Conservation (phyloP, 2,113 vertebrate species). For the Noturus placidus region DNA sequence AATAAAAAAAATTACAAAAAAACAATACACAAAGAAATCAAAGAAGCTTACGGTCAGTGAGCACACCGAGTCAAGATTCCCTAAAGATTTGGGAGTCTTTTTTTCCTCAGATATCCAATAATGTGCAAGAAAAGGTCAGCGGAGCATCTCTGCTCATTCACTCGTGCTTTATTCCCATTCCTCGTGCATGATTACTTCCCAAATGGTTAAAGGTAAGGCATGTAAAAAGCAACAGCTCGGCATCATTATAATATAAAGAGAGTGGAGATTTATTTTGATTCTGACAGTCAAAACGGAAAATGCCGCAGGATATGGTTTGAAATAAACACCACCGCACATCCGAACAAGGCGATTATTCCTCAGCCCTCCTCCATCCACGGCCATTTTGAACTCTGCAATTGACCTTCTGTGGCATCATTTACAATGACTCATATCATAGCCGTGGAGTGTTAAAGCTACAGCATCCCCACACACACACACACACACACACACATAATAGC, state of each 20-base stretch:
- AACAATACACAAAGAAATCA: constrained; percentile 39
- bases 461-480: constrained; percentile 53
- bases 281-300: constrained; percentile 70
- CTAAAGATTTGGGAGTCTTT: constrained; percentile 68
- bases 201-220: constrained; percentile 75
- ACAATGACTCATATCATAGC: constrained; percentile 76
- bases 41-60: constrained; percentile 71
- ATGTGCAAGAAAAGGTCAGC: constrained; percentile 78
- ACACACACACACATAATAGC: constrained; percentile 71
- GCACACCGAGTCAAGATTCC: constrained; percentile 65
- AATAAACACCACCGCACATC: constrained; percentile 63
- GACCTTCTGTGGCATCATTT: constrained; percentile 78
- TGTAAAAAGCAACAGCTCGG: constrained; percentile 69
- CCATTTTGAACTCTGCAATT: constrained; percentile 77
- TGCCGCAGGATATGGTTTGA: constrained; percentile 66
- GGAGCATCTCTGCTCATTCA: constrained; percentile 78
- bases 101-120: constrained; percentile 69
- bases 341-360: constrained; percentile 62
- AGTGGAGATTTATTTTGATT: constrained; percentile 64
- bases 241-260: constrained; percentile 29
- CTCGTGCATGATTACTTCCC: constrained; percentile 75
- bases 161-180: constrained; percentile 72
- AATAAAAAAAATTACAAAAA: neutral
- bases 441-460: constrained; percentile 72
- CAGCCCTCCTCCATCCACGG: constrained; percentile 67